Percentiles rank a stretch among this genome's conserved stretches.
phyloP scores from a whole-genome alignment of 1,140 invertebrate species.

The Pachypeltis micranthus region DNA sequence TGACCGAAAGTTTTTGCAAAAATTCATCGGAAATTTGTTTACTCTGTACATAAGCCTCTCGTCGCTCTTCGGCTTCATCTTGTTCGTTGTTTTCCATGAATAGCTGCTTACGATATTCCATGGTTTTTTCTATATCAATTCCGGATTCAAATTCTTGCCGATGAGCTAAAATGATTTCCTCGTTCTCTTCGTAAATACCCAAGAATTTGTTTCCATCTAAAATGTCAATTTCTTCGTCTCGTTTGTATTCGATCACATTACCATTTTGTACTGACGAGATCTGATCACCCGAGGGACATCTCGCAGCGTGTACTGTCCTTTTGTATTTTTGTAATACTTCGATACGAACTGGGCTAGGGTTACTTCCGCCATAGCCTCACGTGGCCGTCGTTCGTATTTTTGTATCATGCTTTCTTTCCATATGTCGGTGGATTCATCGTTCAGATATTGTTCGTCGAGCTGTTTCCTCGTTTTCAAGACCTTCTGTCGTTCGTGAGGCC shows the following conservation, averaged over 20 bases:
- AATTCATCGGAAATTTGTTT: background rate
- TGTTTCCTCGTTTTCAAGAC: constrained; percentile 15
- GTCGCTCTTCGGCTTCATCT: constrained; percentile 24
- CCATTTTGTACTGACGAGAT: constrained; percentile 31
- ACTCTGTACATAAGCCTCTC: constrained; percentile 14
- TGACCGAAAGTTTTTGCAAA: constrained; percentile 17
- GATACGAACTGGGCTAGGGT: constrained; percentile 33
- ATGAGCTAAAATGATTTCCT: constrained; percentile 31
- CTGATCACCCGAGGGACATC: constrained; percentile 29
- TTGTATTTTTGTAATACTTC: constrained; percentile 29
- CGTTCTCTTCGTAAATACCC: constrained; percentile 30
- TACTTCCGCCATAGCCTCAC: constrained; percentile 27
- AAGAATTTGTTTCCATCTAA: constrained; percentile 31
- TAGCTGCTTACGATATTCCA: constrained; percentile 17
- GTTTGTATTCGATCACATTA: constrained; percentile 32
- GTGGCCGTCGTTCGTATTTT: constrained; percentile 23
- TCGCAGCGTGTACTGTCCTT: background rate
- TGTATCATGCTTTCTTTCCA: constrained; percentile 30
- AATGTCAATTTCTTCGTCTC: constrained; percentile 32
- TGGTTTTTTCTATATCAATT: constrained; percentile 29
- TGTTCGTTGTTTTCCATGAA: constrained; percentile 27
- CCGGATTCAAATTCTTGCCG: constrained; percentile 27
- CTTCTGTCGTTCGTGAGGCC: constrained; percentile 11
- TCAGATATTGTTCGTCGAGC: constrained; percentile 11
- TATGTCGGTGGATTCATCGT: constrained; percentile 26